These are phyloP conservation scores for Elephantulus edwardii DNA, from an alignment of 2,113 vertebrate species.

Conservation along the genomic window DNA sequence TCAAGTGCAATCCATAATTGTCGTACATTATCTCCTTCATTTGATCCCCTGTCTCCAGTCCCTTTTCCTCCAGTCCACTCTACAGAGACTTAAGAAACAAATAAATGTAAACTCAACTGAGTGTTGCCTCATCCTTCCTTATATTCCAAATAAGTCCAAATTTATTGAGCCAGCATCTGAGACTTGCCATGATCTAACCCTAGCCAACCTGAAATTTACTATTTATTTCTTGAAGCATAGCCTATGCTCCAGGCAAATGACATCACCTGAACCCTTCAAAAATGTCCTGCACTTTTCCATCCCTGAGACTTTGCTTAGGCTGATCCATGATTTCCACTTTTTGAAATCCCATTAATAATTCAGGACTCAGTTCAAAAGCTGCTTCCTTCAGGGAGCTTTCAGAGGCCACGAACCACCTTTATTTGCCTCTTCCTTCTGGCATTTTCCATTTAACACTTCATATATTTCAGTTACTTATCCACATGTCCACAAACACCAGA, in stretches of 20 bases:
- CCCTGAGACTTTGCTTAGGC: not conserved
- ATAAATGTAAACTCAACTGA: not conserved
- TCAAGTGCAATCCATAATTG: not conserved
- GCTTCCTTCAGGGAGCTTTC: not conserved
- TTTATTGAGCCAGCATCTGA: not conserved
- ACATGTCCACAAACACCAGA: not conserved
- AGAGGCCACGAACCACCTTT: not conserved
- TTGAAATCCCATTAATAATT: constrained; percentile 11
- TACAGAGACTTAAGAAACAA: not conserved
- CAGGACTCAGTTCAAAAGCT: not conserved
- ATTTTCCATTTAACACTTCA: constrained; percentile 20
- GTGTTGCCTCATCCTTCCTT: not conserved
- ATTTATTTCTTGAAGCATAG: not conserved
- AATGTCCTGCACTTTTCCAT: not conserved
- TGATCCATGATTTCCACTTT: constrained; percentile 7
- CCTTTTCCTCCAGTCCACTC: not conserved
- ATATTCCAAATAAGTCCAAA: not conserved
- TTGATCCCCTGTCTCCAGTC: not conserved
- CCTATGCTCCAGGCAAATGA: not conserved
- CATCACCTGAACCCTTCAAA: not conserved
- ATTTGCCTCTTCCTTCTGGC: not conserved
- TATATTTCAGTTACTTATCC: not conserved
- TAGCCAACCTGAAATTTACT: not conserved
- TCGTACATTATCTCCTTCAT: not conserved
- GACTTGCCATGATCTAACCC: not conserved